Percentiles rank a stretch among this genome's conserved stretches.
Conservation (phyloP, 2,797 vertebrate genomes). For the Neostethus bicornis region DNA sequence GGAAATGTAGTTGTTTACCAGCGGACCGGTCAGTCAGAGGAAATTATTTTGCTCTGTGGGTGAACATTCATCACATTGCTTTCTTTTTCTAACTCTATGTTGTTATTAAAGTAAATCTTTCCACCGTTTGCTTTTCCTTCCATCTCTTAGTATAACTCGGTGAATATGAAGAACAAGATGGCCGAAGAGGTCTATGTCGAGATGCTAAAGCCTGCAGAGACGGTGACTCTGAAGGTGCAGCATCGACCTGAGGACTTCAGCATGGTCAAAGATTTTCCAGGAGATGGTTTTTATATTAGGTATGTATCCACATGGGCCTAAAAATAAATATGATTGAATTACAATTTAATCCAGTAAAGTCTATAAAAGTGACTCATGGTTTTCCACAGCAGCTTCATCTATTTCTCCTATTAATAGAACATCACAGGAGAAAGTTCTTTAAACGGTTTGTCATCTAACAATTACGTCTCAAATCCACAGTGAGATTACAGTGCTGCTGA, state of each 20-base stretch:
- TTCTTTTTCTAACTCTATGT: constrained; percentile 1
- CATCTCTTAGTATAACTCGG: constrained; percentile 85
- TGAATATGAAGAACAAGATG: constrained; percentile 90
- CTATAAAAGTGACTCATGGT: constrained; percentile 29
- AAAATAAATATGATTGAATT: background rate
- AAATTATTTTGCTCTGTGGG: constrained; percentile 32
- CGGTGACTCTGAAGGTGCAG: constrained; percentile 88
- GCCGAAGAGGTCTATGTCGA: constrained; percentile 96
- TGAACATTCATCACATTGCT: constrained; percentile 22
- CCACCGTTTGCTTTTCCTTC: background rate
- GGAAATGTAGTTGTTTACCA: constrained; percentile 40
- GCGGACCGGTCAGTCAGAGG: constrained; percentile 8
- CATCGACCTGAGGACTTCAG: constrained; percentile 89
- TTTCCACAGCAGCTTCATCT: constrained; percentile 35
- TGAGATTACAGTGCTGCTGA: constrained; percentile 41
- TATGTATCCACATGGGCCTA: constrained; percentile 45
- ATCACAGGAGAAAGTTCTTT: constrained; percentile 33
- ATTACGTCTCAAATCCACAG: constrained; percentile 64
- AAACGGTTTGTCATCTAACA: constrained; percentile 67
- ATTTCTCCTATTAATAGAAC: constrained; percentile 53
- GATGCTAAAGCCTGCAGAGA: constrained; percentile 92
- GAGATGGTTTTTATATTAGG: constrained; percentile 97
- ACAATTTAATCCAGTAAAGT: constrained; percentile 14
- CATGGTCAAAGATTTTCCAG: constrained; percentile 88
- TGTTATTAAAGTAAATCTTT: constrained; percentile 15